Evolutionary conservation across 2,113 vertebrate species (phyloP).

Genomic region (Hippocampus comes): DNA sequence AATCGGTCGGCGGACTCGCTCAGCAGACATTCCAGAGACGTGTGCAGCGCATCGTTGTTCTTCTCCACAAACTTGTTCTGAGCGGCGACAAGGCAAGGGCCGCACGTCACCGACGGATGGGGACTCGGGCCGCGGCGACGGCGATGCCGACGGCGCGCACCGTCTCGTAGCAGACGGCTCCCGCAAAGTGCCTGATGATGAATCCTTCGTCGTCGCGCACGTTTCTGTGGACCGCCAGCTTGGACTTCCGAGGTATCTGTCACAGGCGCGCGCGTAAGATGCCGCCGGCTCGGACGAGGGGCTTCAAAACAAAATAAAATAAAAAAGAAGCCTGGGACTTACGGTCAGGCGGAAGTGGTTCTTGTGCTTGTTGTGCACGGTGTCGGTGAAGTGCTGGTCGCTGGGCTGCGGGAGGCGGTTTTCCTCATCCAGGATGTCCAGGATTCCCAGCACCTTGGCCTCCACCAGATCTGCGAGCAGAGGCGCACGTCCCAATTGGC

Average conservation of each 20-base stretch:
- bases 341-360: constrained; percentile 94
- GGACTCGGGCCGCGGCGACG: background rate
- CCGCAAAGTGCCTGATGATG: constrained; percentile 93
- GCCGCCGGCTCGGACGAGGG: background rate
- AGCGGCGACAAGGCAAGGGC: background rate
- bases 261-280: background rate
- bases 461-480: constrained; percentile 88
- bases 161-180: constrained; percentile 97
- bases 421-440: constrained; percentile 98
- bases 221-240: constrained; percentile 91
- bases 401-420: constrained; percentile 94
- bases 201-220: constrained; percentile 97
- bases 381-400: constrained; percentile 93
- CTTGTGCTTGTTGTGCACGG: constrained; percentile 91
- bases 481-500: background rate
- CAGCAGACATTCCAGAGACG: constrained; percentile 92
- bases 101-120: background rate
- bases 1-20: constrained; percentile 94
- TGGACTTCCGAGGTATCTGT: constrained; percentile 96
- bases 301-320: background rate
- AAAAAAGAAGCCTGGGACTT: constrained; percentile 33
- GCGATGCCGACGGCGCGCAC: constrained; percentile 68
- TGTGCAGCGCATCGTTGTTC: constrained; percentile 97
- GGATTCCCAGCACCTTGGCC: constrained; percentile 86
- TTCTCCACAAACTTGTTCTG: constrained; percentile 97